These are phyloP conservation scores for Drosophila pseudoobscura DNA, from an alignment of 1,140 invertebrate genomes.

Conservation along the genomic window DNA sequence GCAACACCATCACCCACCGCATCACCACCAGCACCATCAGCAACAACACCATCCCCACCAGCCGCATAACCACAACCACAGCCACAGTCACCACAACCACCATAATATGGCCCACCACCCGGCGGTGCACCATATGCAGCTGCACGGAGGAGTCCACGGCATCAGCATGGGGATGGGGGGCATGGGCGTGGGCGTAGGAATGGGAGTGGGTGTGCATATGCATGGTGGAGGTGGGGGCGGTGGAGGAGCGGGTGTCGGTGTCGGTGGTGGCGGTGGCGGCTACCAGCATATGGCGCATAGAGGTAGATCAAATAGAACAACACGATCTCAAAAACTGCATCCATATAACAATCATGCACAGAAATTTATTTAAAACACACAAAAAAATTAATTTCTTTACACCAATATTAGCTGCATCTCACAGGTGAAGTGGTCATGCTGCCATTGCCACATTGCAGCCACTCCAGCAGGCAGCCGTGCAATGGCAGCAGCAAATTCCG, in stretches of 20 bases:
- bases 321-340: constrained; percentile 83
- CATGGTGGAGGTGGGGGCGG: constrained; percentile 34
- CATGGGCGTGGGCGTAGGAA: constrained; percentile 52
- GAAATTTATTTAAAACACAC: constrained; percentile 81
- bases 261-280: constrained; percentile 43
- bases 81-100: constrained; percentile 24
- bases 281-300: constrained; percentile 83
- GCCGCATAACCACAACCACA: constrained; percentile 26
- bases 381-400: constrained; percentile 71
- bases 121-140: constrained; percentile 60
- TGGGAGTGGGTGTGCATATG: constrained; percentile 50
- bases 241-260: constrained; percentile 30
- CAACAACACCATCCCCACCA: constrained; percentile 32
- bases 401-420: constrained; percentile 79
- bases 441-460: constrained; percentile 74
- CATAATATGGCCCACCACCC: constrained; percentile 43
- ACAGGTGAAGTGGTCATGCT: constrained; percentile 79
- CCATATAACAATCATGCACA: constrained; percentile 81
- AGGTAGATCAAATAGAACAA: constrained; percentile 83
- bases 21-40: constrained; percentile 19
- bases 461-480: constrained; percentile 29
- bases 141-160: constrained; percentile 47
- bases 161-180: constrained; percentile 47
- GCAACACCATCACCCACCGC: constrained; percentile 41
- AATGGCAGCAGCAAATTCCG: constrained; percentile 8